phyloP scores from a whole-genome alignment of 2,888 invertebrate genomes.

The Dryobotodes eremita region DNA sequence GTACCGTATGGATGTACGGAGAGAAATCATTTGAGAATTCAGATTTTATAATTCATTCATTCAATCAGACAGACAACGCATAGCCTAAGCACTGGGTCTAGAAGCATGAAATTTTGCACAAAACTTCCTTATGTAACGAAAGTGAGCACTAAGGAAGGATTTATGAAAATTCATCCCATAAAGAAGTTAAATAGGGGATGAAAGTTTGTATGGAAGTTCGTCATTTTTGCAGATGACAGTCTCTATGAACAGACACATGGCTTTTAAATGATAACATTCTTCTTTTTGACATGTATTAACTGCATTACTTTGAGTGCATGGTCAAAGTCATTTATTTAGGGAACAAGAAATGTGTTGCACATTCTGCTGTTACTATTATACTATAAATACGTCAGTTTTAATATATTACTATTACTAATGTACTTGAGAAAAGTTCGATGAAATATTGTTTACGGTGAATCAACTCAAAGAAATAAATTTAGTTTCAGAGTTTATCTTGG shows the following conservation, averaged over 20 bases:
- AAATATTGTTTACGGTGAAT: slow-evolving; percentile 18
- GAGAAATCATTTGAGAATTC: neutral
- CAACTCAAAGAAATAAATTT: slow-evolving; percentile 3
- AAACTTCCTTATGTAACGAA: too few relatives aligned
- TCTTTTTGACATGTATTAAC: neutral
- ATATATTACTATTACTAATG: slow-evolving; percentile 21
- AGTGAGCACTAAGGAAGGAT: too few relatives aligned
- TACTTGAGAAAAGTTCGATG: neutral
- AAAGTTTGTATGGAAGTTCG: too few relatives aligned
- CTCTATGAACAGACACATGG: too few relatives aligned
- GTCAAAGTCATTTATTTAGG: slow-evolving; percentile 26
- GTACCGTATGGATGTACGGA: too few relatives aligned
- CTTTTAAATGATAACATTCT: neutral
- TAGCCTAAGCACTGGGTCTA: too few relatives aligned
- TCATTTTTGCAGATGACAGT: too few relatives aligned
- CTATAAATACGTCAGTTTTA: slow-evolving; percentile 12
- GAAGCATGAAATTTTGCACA: too few relatives aligned
- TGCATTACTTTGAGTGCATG: neutral
- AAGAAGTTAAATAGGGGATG: too few relatives aligned
- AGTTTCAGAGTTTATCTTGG: neutral
- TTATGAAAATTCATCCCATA: too few relatives aligned
- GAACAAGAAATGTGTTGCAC: slow-evolving; percentile 17
- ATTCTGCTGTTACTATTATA: slow-evolving; percentile 8
- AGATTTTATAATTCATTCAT: too few relatives aligned
- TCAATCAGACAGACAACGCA: too few relatives aligned